Evolutionary conservation across 2,888 invertebrate genomes (phyloP), one percentile per base, ranked within the genome.

Genomic region (Calliphora vomitoria): DNA sequence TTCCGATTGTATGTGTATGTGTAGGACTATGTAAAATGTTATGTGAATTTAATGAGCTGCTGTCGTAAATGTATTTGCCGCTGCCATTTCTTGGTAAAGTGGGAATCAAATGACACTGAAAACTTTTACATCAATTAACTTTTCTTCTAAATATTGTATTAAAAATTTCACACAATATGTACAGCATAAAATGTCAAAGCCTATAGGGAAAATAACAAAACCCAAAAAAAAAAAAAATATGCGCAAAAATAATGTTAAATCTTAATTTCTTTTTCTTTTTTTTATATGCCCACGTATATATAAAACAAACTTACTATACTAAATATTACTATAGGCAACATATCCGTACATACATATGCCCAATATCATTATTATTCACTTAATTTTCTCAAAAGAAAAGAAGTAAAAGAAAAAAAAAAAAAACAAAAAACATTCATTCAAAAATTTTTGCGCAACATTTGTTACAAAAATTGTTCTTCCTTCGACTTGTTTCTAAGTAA

Each of bases 11-110:
- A n/a, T 47, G 8, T 47, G 20, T 8, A 11, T 44, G 41, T 58
- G 8, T 44, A n/a, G n/a, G n/a, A n/a, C n/a, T n/a, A 60, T 44
- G 20, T 3, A 25, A 68, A 78, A 53, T 74, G 69, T 79, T 79
- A 82, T 82, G 62, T 53, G 74, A 79, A 62, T 82, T 86, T 86
- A 86, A 86, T 86, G 79, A 82, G 78, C 79, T 74, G 74, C 74
- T 75, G 86, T 68, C 76, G 44, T 44, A 82, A 72, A 41, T 74
- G 41, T 55, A 44, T 74, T 60, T 72, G n/a, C 41, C 3, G 41
- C 13, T 72, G 44, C 15, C 5, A 53, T 20, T 55, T 64, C 20
- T 64, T 18, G 20, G 20, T 38, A 50, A 18, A 41, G 20, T 11
- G 35, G 31, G 53, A 35, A 53, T 47, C 35, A 13, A 35, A 60